Evolutionary conservation across 2,888 invertebrate species (phyloP), one percentile per base, ranked within the genome.

Genomic region (Drosophila monieri): DNA sequence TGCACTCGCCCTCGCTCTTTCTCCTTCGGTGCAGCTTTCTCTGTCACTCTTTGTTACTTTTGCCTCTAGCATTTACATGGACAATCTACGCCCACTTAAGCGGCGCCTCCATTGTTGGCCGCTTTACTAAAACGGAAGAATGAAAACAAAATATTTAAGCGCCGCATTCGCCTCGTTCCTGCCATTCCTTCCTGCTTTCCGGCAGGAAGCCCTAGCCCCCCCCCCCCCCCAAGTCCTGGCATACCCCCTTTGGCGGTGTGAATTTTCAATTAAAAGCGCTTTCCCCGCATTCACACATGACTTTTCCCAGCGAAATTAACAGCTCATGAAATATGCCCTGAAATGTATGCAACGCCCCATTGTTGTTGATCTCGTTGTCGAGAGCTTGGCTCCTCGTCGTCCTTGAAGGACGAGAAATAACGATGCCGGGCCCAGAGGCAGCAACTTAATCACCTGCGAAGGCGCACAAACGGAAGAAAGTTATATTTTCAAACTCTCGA

Each of bases 191-290:
- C 59, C 14, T 15, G 12, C 66, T n/a, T 25, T 10, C 9, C 23
- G 21, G 14, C n/a, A n/a, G n/a, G n/a, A n/a, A n/a, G n/a, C n/a
- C n/a, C n/a, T n/a, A n/a, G n/a, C n/a, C n/a, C n/a, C 14, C 3
- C 3, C 9, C 2, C 9, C 3, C 32, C 30, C 15, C 39, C 41
- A 12, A 9, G 15, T 25, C 27, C 15, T 27, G 1, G 10, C 39
- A 12, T 35, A 12, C 18, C 18, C 39, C 14, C 44, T 12, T 39
- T 8, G 6, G 23, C 14, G 35, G 75, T 67, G 78, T 84, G 80
- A 80, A 80, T 74, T 80, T 80, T 84, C 85, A 80, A 80, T 80
- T 80, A 84, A 80, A 80, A 78, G 62, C 66, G 72, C 75, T 73
- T 72, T 39, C 37, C 54, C 52, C 30, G 35, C 51, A 62, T 39